These are phyloP conservation scores for Mimachlamys varia DNA, from an alignment of 2,888 invertebrate genomes.

Conservation along the genomic window DNA sequence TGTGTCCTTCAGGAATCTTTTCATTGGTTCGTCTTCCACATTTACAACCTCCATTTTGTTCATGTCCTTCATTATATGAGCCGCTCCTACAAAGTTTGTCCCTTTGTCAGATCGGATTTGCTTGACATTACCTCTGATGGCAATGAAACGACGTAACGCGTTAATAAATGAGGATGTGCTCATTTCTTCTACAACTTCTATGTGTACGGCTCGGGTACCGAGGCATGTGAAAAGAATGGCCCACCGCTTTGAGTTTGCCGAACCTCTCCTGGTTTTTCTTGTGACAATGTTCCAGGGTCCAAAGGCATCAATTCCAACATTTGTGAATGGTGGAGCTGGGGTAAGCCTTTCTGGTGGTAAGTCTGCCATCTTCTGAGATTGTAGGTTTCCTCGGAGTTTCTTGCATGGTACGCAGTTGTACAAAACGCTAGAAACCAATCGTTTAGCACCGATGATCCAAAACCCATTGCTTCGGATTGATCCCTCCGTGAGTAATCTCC, in stretches of 20 bases:
- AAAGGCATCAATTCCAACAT: conserved; percentile 56
- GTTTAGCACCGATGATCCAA: conserved; percentile 54
- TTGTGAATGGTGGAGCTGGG: conserved; percentile 54
- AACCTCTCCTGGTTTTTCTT: conserved; percentile 48
- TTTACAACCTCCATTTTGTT: conserved; percentile 16
- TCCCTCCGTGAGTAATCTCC: conserved; percentile 56
- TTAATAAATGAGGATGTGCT: too few species aligned
- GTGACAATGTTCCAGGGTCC: conserved; percentile 52
- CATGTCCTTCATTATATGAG: too few species aligned
- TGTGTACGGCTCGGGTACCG: conserved; percentile 51
- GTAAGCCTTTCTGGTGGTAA: conserved; percentile 49
- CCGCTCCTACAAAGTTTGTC: conserved; percentile 47
- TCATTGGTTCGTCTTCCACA: conserved; percentile 37
- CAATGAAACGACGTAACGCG: conserved; percentile 46
- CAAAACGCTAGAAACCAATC: conserved; percentile 47
- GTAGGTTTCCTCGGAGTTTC: conserved; percentile 46
- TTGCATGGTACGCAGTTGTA: conserved; percentile 50
- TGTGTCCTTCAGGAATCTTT: conserved; percentile 3
- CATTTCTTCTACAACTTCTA: too few species aligned
- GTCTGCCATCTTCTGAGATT: conserved; percentile 44
- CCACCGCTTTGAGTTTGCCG: conserved; percentile 53
- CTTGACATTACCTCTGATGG: conserved; percentile 45
- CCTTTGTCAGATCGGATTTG: conserved; percentile 45
- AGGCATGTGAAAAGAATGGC: conserved; percentile 57
- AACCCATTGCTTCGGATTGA: conserved; percentile 51